These are phyloP conservation scores for Oryzias curvinotus DNA, from an alignment of 2,113 vertebrate species.

Conservation along the genomic window DNA sequence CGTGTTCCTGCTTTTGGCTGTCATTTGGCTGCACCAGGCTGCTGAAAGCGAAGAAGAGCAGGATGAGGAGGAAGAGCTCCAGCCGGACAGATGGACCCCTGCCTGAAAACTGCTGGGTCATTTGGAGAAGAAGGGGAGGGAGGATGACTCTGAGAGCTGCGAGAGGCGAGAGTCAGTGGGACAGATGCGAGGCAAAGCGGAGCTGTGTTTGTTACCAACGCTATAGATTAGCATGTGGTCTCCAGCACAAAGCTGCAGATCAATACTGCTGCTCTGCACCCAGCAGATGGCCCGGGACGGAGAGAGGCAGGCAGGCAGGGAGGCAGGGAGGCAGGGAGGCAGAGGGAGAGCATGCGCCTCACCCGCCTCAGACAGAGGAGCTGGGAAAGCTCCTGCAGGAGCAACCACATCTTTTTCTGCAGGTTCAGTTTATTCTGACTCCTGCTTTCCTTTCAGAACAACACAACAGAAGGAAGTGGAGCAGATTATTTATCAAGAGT, in stretches of 20 bases:
- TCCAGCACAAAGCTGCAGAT: slow-evolving; percentile 82
- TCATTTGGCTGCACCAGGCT: slow-evolving; percentile 14
- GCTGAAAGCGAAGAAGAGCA: slow-evolving; percentile 34
- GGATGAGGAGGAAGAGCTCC: slow-evolving; percentile 43
- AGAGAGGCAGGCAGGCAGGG: slow-evolving; percentile 15
- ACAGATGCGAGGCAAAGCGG: slow-evolving; percentile 77
- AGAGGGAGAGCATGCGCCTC: slow-evolving; percentile 6
- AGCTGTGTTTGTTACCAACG: slow-evolving; percentile 79
- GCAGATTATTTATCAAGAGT: too few relatives aligned
- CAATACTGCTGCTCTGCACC: slow-evolving; percentile 78
- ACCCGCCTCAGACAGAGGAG: too few relatives aligned
- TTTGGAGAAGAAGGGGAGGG: slow-evolving; percentile 39
- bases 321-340: slow-evolving; percentile 17
- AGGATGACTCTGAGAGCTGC: slow-evolving; percentile 32
- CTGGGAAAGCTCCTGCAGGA: too few relatives aligned
- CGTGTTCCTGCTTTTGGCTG: too few relatives aligned
- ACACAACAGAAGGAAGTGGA: too few relatives aligned
- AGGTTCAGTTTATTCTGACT: too few relatives aligned
- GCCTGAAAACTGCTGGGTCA: slow-evolving; percentile 66
- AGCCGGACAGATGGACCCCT: slow-evolving; percentile 62
- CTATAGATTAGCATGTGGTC: slow-evolving; percentile 86
- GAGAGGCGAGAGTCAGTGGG: slow-evolving; percentile 63
- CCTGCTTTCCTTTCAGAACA: too few relatives aligned
- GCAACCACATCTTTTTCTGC: too few relatives aligned
- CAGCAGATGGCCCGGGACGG: slow-evolving; percentile 80